phyloP scores from a whole-genome alignment of 1,140 invertebrate genomes.

The Antheraea mylitta region DNA sequence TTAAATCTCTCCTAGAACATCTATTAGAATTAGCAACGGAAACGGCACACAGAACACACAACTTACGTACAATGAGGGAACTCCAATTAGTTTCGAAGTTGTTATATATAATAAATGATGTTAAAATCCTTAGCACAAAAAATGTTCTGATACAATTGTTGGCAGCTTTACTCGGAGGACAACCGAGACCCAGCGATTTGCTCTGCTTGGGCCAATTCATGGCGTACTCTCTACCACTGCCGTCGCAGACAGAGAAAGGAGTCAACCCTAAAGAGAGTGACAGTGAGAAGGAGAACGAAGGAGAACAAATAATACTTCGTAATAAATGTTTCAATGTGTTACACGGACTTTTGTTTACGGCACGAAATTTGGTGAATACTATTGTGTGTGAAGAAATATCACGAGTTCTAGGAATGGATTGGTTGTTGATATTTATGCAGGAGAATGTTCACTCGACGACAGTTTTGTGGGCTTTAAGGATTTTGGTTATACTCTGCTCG shows the following conservation, averaged over 20 bases:
- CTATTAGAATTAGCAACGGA: constrained; percentile 96
- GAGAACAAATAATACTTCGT: constrained; percentile 86
- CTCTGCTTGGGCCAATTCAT: constrained; percentile 94
- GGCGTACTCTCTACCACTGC: constrained; percentile 89
- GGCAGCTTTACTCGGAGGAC: constrained; percentile 87
- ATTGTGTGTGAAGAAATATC: constrained; percentile 94
- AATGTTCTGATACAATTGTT: constrained; percentile 90
- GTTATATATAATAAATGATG: constrained; percentile 87
- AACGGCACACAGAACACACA: constrained; percentile 93
- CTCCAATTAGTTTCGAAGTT: constrained; percentile 90
- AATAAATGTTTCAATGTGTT: constrained; percentile 91
- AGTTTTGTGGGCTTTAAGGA: constrained; percentile 91
- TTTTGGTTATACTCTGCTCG: constrained; percentile 93
- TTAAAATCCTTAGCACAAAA: constrained; percentile 85
- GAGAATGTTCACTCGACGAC: constrained; percentile 93
- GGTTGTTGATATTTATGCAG: constrained; percentile 96
- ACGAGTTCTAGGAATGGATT: constrained; percentile 96
- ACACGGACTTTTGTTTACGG: constrained; percentile 86
- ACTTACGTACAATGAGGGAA: constrained; percentile 92
- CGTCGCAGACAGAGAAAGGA: constrained; percentile 80
- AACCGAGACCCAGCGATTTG: constrained; percentile 89
- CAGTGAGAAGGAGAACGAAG: constrained; percentile 80
- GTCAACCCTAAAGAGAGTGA: constrained; percentile 81
- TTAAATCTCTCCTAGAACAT: constrained; percentile 96
- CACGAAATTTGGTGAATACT: constrained; percentile 81